Percentiles rank a stretch among this genome's conserved stretches.
These are phyloP conservation scores for Melanocharis versteri DNA, from an alignment of 2,113 vertebrate species.

Conservation along the genomic window DNA sequence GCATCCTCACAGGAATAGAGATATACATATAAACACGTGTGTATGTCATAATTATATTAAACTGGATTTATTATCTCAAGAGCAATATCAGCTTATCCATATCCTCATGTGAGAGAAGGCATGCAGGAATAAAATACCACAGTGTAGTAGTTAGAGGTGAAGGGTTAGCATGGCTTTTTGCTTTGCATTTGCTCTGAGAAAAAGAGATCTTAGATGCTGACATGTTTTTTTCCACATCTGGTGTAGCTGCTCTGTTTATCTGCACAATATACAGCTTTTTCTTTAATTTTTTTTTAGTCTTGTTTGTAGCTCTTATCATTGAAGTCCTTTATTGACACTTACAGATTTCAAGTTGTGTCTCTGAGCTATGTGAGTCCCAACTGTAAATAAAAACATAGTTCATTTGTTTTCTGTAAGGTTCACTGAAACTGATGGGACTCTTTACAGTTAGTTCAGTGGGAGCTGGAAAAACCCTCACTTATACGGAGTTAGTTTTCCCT, in stretches of 20 bases:
- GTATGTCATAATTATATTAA: background rate
- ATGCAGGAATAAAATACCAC: background rate
- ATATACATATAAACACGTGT: fast-evolving
- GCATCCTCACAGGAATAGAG: background rate
- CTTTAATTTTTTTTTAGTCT: background rate
- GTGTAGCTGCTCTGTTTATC: background rate
- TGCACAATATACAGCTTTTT: background rate
- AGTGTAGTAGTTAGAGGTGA: background rate
- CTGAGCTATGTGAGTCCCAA: background rate
- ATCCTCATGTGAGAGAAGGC: background rate
- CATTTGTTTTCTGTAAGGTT: background rate
- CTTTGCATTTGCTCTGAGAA: background rate
- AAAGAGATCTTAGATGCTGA: background rate
- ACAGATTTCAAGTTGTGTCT: background rate
- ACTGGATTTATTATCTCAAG: background rate
- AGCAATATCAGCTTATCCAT: background rate
- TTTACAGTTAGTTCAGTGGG: background rate
- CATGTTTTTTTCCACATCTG: fast-evolving
- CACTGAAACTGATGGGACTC: background rate
- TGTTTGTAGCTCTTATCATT: background rate
- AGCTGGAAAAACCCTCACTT: background rate
- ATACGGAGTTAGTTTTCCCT: background rate
- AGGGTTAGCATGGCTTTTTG: background rate
- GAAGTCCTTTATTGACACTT: background rate
- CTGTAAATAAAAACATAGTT: background rate